These are phyloP conservation scores for Cuculus canorus DNA, from an alignment of 2,797 vertebrate genomes.

Conservation along the genomic window DNA sequence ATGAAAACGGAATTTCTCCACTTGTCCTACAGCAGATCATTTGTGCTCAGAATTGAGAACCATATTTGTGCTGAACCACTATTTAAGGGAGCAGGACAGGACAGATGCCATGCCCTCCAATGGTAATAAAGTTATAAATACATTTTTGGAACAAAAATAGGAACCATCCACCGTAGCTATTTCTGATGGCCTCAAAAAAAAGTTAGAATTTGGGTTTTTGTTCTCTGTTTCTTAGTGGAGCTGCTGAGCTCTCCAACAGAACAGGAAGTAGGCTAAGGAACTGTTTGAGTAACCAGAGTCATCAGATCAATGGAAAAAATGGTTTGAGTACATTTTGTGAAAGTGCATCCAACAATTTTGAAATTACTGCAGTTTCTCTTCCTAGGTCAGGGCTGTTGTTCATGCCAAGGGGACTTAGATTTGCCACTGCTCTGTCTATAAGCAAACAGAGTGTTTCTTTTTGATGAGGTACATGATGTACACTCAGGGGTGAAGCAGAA, in stretches of 20 bases:
- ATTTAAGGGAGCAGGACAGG: not conserved
- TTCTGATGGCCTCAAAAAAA: slow-evolving; percentile 34
- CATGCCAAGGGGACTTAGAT: not conserved
- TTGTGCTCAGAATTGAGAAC: not conserved
- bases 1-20: not conserved
- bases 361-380: slow-evolving; percentile 50
- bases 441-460: not conserved
- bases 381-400: slow-evolving; percentile 6
- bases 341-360: slow-evolving; percentile 47
- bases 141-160: slow-evolving; percentile 40
- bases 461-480: not conserved
- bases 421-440: not conserved
- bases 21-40: not conserved
- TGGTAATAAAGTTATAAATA: slow-evolving; percentile 16
- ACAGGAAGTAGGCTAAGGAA: slow-evolving; percentile 67
- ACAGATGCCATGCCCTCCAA: not conserved
- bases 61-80: not conserved
- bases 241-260: slow-evolving; percentile 51
- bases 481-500: not conserved
- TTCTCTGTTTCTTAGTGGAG: not conserved
- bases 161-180: slow-evolving; percentile 12
- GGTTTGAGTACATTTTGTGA: slow-evolving; percentile 61
- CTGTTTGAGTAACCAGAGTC: slow-evolving; percentile 48
- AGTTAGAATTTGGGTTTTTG: not conserved
- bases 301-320: slow-evolving; percentile 59